Conservation (phyloP, 2,113 vertebrate genomes). For the Triplophysa dalaica region DNA sequence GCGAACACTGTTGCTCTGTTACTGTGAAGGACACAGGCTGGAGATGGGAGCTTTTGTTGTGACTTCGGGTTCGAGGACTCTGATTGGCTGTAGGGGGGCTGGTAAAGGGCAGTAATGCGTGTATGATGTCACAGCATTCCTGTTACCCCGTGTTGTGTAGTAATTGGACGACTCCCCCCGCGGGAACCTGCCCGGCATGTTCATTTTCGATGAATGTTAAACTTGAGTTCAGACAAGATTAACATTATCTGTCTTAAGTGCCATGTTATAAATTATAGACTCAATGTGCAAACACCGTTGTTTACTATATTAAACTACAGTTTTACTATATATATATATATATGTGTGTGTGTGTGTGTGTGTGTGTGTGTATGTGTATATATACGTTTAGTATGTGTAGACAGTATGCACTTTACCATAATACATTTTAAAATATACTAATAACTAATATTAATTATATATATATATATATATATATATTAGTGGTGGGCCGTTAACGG, state of each 20-base stretch:
- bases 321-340: too few relatives aligned
- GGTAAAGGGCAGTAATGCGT: neutral
- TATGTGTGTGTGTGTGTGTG: too few relatives aligned
- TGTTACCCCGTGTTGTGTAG: conserved; percentile 55
- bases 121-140: conserved; percentile 53
- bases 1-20: conserved; percentile 62
- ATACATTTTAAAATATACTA: too few relatives aligned
- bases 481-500: too few relatives aligned
- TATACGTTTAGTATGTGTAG: too few relatives aligned
- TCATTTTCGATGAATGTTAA: conserved; percentile 2
- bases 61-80: neutral
- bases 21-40: conserved; percentile 45
- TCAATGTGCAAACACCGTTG: neutral
- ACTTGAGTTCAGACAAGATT: conserved; percentile 20
- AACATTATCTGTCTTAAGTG: neutral
- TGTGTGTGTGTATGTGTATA: too few relatives aligned
- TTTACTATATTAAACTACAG: too few relatives aligned
- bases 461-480: too few relatives aligned
- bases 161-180: conserved; percentile 60
- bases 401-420: too few relatives aligned
- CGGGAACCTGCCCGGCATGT: conserved; percentile 46
- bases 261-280: neutral
- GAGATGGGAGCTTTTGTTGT: conserved; percentile 38
- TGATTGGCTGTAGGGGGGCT: neutral
- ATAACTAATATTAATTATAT: too few relatives aligned